Evolutionary conservation across 2,113 vertebrate genomes (phyloP), one percentile per base, ranked within the genome.

Genomic region (Hemichromis elongatus): DNA sequence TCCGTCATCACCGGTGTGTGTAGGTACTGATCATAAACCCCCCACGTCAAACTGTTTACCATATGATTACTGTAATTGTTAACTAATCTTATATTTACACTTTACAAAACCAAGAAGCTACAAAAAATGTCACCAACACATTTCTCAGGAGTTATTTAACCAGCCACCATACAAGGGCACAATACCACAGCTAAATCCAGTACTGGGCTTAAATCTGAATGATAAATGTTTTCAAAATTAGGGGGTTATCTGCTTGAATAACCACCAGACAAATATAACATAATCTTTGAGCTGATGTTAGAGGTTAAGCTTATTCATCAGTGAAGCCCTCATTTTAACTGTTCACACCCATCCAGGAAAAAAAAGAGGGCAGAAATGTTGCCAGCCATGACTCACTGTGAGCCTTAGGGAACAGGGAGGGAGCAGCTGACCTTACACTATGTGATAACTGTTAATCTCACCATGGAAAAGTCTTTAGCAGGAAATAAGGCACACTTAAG

Each of bases 351-450:
- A 3, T 5, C 14, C 9, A 37, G 5, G 21, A 56, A n/a, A 33
- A 56, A n/a, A 33, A 47, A 77, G 14, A 42, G 6, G 16, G 55
- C 53, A 86, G 80, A 24, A 37, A 77, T 52, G 42, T 82, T 89
- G 19, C 47, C 55, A 63, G 57, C 63, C 14, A 80, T 87, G 88
- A 88, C 75, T 87, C 88, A 89, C 68, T 73, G 53, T 35, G n/a
- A 28, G 53, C 66, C 77, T 53, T 35, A 19, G 9, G 81, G 70
- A 84, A 50, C 68, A 73, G 83, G 56, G 77, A 80, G 16, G 26
- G 35, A 82, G 33, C 82, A 86, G 86, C 79, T 90, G 79, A 90
- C n/a, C 68, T 66, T 73, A 87, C 35, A 80, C 54, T 61, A n/a
- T 50, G 45, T 75, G 70, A 45, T 28, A 42, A 70, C 83, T 83